Evolutionary conservation across 2,113 vertebrate species (phyloP).

Genomic region (Mesembrinibis cayennensis): DNA sequence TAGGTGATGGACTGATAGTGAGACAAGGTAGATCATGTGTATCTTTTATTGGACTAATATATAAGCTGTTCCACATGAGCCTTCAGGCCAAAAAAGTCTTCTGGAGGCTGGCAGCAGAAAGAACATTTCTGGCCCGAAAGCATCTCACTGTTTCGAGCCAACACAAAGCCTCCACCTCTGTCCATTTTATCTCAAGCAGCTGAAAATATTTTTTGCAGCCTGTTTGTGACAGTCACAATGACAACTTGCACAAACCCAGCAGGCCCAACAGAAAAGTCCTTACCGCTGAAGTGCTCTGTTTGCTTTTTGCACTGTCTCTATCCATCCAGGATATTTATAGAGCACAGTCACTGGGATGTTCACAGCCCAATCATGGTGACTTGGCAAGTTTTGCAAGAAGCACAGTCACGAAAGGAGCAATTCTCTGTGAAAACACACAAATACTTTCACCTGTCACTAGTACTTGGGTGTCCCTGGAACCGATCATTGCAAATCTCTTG

Average conservation of each 20-base stretch:
- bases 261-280: neutral
- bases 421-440: neutral
- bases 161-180: neutral
- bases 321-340: constrained; percentile 31
- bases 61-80: neutral
- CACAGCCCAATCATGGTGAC: neutral
- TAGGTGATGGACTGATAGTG: neutral
- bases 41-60: neutral
- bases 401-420: fast-evolving
- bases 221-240: neutral
- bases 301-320: neutral
- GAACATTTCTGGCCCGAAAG: neutral
- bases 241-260: neutral
- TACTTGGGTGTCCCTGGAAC: neutral
- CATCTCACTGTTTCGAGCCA: neutral
- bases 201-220: constrained; percentile 23
- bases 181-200: constrained; percentile 4
- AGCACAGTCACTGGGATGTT: neutral
- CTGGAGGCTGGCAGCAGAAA: neutral
- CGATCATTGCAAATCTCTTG: neutral
- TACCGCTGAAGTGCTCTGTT: neutral
- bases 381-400: neutral
- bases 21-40: neutral
- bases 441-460: neutral
- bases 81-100: constrained; percentile 1